phyloP scores from a whole-genome alignment of 2,113 vertebrate genomes.

The Nanger granti region DNA sequence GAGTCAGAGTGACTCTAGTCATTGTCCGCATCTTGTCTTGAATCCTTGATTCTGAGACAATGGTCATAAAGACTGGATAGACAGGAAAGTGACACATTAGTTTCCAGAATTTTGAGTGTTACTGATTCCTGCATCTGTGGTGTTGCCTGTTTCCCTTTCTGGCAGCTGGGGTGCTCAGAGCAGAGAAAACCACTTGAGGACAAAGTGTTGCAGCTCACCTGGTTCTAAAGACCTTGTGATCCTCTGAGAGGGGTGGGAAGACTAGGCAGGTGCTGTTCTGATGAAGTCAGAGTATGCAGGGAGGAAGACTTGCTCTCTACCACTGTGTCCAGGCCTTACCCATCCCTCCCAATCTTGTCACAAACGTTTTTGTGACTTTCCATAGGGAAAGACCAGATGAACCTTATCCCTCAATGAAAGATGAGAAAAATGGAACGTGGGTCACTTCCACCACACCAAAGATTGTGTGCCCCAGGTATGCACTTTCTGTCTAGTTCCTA shows the following conservation, averaged over 20 bases:
- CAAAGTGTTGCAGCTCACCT: not conserved
- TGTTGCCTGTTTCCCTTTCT: not conserved
- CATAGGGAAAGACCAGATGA: not conserved
- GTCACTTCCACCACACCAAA: not conserved
- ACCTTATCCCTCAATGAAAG: not conserved
- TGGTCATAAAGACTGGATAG: not conserved
- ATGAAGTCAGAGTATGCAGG: not conserved
- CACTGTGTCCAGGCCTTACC: not conserved
- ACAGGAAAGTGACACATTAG: not conserved
- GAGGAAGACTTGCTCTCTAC: not conserved
- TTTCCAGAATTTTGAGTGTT: not conserved
- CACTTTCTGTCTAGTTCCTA: not conserved
- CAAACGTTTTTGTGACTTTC: not conserved
- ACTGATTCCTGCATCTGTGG: not conserved
- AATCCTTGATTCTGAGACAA: not conserved
- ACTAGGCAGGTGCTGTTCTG: not conserved
- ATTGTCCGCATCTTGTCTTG: not conserved
- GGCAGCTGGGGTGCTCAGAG: not conserved
- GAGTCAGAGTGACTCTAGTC: not conserved
- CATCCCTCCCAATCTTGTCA: not conserved
- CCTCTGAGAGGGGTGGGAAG: not conserved
- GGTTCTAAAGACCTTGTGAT: not conserved
- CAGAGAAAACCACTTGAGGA: not conserved
- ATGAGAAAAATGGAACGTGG: not conserved
- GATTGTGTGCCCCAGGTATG: not conserved